Base-by-base conservation (phyloP, 2,888 invertebrate genomes). In the Eilema caniola region DNA sequence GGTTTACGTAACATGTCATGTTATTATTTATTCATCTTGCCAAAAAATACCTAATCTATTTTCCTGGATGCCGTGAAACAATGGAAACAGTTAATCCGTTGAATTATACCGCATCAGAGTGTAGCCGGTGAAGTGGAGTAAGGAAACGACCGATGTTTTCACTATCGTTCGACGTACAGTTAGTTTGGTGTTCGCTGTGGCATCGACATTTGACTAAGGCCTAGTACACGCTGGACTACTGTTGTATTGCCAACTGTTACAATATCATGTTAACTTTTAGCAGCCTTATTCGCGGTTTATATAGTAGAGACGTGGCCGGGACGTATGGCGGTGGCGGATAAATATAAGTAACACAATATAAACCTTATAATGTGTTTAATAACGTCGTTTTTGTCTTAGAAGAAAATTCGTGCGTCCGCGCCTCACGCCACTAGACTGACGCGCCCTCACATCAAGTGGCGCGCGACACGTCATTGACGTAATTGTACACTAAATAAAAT, bases 151-250 rank as follows among this genome's bases (percentile, higher is more conserved):
- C 78, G 77, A 66, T 72, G 83, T 79, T 88, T 87, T 90, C 89
- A 86, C 89, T 90, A 87, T 90, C 90, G 77, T 84, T 83, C 25
- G 77, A 61, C 66, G 67, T 87, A 90, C 90, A 85, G 90, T 89
- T 90, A 90, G 76, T 65, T 80, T 73, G 75, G 75, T 75, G 75
- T 79, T 70, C 68, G 74, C 74, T 78, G 73, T 76, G 75, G 71
- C 82, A 77, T 77, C 81, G 78, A 76, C 75, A 74, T 71, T 69
- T 62, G 31, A 12, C 64, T 72, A 61, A 82, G 68, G 74, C 69
- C 8, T n/a, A 60, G 65, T 79, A 7, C 72, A 73, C 70, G 66
- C 74, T 47, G 23, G 16, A 61, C 71, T 66, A 74, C 66, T 62
- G 67, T 37, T 23, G 47, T 56, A 66, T 23, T 63, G 37, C 14